These are phyloP conservation scores for Tethya wilhelma DNA, from an alignment of 37 sponge, comb jelly and placozoan species.

Conservation along the genomic window DNA sequence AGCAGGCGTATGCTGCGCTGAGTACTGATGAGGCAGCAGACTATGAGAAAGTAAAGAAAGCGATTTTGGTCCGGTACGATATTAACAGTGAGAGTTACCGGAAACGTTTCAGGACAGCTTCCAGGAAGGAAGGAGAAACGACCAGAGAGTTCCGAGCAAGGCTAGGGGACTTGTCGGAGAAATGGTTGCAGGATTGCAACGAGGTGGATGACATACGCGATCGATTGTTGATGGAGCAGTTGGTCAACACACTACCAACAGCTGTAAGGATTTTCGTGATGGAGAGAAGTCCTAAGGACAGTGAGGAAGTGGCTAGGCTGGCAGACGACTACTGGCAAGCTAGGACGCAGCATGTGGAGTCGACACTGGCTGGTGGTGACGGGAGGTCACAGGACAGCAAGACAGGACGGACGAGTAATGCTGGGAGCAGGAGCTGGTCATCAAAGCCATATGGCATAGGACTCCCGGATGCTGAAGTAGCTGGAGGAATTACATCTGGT, in stretches of 20 bases:
- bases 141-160: conserved; percentile 14
- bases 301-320: neutral
- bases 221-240: conserved; percentile 18
- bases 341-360: neutral
- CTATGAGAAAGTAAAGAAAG: too few relatives aligned
- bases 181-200: conserved; percentile 18
- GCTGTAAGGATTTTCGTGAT: neutral
- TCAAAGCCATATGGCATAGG: too few relatives aligned
- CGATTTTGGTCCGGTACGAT: too few relatives aligned
- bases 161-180: conserved; percentile 2
- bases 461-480: neutral
- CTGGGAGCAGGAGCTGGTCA: too few relatives aligned
- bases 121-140: conserved; percentile 29
- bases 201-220: neutral
- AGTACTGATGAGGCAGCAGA: neutral
- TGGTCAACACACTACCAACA: neutral
- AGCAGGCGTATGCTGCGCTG: neutral
- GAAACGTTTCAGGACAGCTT: conserved; percentile 6
- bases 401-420: too few relatives aligned
- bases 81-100: too few relatives aligned
- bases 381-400: neutral
- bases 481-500: too few relatives aligned
- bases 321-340: neutral
- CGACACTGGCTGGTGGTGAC: neutral
- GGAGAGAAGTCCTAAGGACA: neutral